Evolutionary conservation across 2,888 invertebrate genomes (phyloP), one percentile per base, ranked within the genome.

Genomic region (Nymphalis urticae): DNA sequence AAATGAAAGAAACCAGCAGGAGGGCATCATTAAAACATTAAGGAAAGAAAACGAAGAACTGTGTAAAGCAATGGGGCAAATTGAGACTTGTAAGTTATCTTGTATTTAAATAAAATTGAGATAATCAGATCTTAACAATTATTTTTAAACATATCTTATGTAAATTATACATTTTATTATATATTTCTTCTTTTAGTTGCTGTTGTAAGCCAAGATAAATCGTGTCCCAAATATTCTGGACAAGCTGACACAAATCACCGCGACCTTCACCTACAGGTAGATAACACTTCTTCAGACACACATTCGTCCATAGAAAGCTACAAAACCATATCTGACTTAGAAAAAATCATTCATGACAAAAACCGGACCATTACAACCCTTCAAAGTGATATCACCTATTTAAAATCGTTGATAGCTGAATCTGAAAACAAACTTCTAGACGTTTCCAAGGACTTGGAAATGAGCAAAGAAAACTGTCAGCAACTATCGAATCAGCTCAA

Each of bases 271-370:
- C 80, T 82, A 64, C 89, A 90, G 90, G 90, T 90, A 88, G 85
- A 87, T 90, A 88, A 82, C 77, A 74, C 82, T 76, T 82, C 87
- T 72, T 84, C 86, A 76, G 88, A 90, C 76, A 83, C 85, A 78
- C 85, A 87, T 73, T 85, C 88, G 75, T 89, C 88, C 67, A 79
- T 81, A 75, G 90, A 90, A 69, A 89, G 86, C 78, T 79, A 84
- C 75, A 89, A 88, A 76, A 90, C 90, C 67, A 89, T 91, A 75
- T 78, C 86, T 72, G 90, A 92, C 78, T 82, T 92, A 81, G 91
- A 92, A 81, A 89, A 81, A 77, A 89, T 90, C 64, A 80, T 91
- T 71, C 81, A 86, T 68, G 90, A 91, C 79, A 91, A 87, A 81
- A 90, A 89, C 75, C 82, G 89, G 69, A 86, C 84, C 19, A 89